Evolutionary conservation across 2,113 vertebrate species (phyloP).

Genomic region (Felis chaus): DNA sequence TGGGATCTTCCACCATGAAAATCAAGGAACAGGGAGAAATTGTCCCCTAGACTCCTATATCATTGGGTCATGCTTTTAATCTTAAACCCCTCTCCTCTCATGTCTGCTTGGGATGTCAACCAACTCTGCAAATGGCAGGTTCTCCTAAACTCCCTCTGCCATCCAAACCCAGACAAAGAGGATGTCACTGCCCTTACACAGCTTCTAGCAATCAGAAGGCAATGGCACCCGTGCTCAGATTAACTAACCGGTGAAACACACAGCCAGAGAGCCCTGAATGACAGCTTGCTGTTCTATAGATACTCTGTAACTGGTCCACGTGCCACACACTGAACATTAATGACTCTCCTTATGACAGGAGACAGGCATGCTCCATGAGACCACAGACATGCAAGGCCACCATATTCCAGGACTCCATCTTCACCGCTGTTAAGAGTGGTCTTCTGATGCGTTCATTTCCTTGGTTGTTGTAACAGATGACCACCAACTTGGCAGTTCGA

Average conservation of each 20-base stretch:
- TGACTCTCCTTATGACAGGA: neutral
- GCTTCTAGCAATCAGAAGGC: neutral
- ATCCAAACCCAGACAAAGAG: neutral
- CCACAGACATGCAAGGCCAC: neutral
- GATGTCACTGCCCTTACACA: no score
- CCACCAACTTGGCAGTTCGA: neutral
- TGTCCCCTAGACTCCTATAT: neutral
- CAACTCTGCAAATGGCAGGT: neutral
- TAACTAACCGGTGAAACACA: neutral
- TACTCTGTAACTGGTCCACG: neutral
- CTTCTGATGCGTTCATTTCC: neutral
- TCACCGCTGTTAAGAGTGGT: fast-evolving
- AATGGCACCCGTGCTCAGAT: neutral
- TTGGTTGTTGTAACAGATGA: neutral
- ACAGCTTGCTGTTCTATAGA: neutral
- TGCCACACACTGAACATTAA: neutral
- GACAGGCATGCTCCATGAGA: neutral
- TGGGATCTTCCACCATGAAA: neutral
- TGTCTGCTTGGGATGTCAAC: neutral
- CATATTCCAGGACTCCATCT: neutral
- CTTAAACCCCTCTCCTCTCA: neutral
- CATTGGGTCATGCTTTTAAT: neutral
- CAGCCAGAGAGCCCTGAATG: no score
- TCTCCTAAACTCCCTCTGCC: neutral
- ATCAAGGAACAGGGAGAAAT: neutral